These are phyloP conservation scores for Morinoia aosen DNA, from an alignment of 2,888 invertebrate genomes.

Conservation along the genomic window DNA sequence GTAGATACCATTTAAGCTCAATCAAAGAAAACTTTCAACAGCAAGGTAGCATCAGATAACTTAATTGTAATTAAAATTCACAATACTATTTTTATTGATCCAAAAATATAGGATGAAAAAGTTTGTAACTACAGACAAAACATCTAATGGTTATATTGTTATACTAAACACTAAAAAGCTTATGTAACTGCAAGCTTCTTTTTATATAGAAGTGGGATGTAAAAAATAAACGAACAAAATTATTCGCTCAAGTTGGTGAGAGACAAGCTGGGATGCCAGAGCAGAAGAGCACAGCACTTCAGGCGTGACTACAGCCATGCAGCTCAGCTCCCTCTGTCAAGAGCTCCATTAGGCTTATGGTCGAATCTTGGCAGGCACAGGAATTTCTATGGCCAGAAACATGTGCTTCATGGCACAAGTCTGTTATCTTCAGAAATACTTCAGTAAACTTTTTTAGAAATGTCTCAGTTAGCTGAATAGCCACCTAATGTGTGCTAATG, in stretches of 20 bases:
- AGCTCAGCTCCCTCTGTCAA: not conserved
- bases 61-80: not conserved
- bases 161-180: too few relatives aligned
- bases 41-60: not conserved
- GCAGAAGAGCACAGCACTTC: not conserved
- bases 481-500: not conserved
- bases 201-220: too few relatives aligned
- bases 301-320: not conserved
- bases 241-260: too few relatives aligned
- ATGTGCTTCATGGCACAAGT: not conserved
- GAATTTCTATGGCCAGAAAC: not conserved
- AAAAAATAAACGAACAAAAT: too few relatives aligned
- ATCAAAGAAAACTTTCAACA: not conserved
- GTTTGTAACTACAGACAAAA: too few relatives aligned
- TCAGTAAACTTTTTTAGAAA: too few relatives aligned
- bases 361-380: not conserved
- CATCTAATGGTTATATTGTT: too few relatives aligned
- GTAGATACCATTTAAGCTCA: not conserved
- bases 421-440: not conserved
- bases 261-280: not conserved
- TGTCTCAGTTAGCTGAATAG: not conserved
- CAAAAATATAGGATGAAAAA: too few relatives aligned
- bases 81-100: too few relatives aligned
- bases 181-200: too few relatives aligned
- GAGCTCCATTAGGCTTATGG: constrained; percentile 17